Base-by-base conservation (phyloP, 2,888 invertebrate species). In the Cordilura impudica region DNA sequence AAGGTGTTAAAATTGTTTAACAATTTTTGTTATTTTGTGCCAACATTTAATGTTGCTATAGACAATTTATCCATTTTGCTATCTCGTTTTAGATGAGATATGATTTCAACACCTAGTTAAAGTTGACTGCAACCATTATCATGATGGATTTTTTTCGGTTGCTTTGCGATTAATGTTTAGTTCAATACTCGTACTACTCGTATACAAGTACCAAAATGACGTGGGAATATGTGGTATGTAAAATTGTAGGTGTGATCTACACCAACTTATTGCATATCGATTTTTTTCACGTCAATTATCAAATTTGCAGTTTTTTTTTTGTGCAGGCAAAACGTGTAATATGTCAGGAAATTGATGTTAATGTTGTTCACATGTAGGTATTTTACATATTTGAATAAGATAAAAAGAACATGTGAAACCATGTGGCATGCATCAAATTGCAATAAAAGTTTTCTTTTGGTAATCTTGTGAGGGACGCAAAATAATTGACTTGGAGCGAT, bases 1-100 rank as follows among this genome's bases (percentile, higher is more conserved):
- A 84, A 88, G 87, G 87, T 87, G 87, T 86, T 86, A 87, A 87
- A 86, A 87, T 85, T 86, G 76, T 54, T 86, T 76, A 83, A 84
- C 84, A 85, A 86, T 85, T 85, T 76, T 78, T 54, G 69, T 65
- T 67, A 65, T 69, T 45, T 71, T 47, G 19, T 19, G 63, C 61
- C 67, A 43, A 12, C 56, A 73, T 73, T 69, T 58, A 67, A 49
- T 53, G 53, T 67, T 45, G 49, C 35, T 47, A 26, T 83, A 77
- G 76, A 76, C 63, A 81, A 67, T 78, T 78, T 79, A 47, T 43
- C 63, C 73, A 69, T 60, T 78, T 80, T 61, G 49, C 54, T 78
- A 75, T 75, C 80, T 63, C 49, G 69, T 45, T 69, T 72, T 65
- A 77, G 70, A 71, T 74, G 75, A 79, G 71, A 79, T 79, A 75